phyloP scores from a whole-genome alignment of 2,888 invertebrate genomes.

The Ditula angustiorana region DNA sequence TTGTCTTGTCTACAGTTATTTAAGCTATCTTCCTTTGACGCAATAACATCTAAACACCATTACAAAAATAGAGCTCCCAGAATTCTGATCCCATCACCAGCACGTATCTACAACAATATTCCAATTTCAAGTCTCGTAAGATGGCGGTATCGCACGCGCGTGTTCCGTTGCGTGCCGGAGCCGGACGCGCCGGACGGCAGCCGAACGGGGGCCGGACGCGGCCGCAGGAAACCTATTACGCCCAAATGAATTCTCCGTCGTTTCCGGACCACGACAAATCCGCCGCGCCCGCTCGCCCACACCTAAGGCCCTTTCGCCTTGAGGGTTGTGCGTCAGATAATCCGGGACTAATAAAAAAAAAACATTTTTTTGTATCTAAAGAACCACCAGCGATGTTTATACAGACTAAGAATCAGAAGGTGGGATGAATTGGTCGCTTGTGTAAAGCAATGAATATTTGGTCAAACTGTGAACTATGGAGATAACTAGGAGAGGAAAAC shows the following conservation, averaged over 20 bases:
- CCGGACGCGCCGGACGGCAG: conserved; percentile 64
- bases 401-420: too few relatives aligned
- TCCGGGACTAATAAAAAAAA: too few relatives aligned
- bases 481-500: too few relatives aligned
- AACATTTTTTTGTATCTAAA: too few relatives aligned
- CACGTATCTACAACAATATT: conserved; percentile 30
- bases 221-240: conserved; percentile 84
- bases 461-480: too few relatives aligned
- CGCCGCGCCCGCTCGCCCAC: conserved; percentile 71
- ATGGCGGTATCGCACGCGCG: conserved; percentile 48
- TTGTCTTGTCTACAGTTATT: too few relatives aligned
- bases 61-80: neutral
- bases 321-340: conserved; percentile 56
- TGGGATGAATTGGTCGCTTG: too few relatives aligned
- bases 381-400: too few relatives aligned
- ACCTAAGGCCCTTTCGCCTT: conserved; percentile 65
- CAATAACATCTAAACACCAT: too few relatives aligned
- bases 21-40: too few relatives aligned
- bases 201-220: conserved; percentile 75
- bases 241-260: conserved; percentile 83
- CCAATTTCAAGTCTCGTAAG: conserved; percentile 25
- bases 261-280: conserved; percentile 81
- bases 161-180: conserved; percentile 71
- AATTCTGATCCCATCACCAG: conserved; percentile 10
- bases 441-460: too few relatives aligned